These are phyloP conservation scores for Pristiophorus japonicus DNA, from an alignment of 2,113 vertebrate genomes.

Conservation along the genomic window DNA sequence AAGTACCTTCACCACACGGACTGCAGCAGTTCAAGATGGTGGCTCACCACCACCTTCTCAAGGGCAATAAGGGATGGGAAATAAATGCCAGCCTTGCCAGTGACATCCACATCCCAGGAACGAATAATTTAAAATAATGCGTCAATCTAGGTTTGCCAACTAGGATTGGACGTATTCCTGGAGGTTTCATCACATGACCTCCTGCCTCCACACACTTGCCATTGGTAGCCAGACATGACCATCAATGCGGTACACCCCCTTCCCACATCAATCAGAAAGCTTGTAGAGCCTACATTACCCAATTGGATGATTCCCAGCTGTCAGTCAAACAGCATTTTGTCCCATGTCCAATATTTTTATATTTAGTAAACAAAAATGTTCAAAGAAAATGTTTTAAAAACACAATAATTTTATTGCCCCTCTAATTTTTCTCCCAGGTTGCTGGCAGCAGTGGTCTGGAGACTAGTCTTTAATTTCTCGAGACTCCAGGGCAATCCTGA, in stretches of 20 bases:
- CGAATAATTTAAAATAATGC: too few species aligned
- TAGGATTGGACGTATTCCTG: not conserved
- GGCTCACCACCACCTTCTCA: too few species aligned
- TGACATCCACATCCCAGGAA: too few species aligned
- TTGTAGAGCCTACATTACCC: not conserved
- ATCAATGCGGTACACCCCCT: too few species aligned
- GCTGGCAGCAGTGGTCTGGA: too few species aligned
- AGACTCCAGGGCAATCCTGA: not conserved
- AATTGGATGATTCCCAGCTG: not conserved
- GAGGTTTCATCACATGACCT: not conserved
- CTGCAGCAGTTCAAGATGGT: too few species aligned
- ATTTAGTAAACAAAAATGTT: not conserved
- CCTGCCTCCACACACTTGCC: too few species aligned
- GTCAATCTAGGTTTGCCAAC: not conserved
- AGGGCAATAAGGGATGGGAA: too few species aligned
- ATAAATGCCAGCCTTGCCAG: too few species aligned
- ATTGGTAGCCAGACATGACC: not conserved
- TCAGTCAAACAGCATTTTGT: not conserved
- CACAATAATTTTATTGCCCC: not conserved
- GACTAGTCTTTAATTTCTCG: not conserved
- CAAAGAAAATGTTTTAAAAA: not conserved
- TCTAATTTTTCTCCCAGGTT: not conserved
- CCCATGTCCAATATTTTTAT: too few species aligned
- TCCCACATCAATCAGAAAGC: not conserved
- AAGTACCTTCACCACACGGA: too few species aligned